phyloP scores from a whole-genome alignment of 2,113 vertebrate species.

The Trogon melanurus region DNA sequence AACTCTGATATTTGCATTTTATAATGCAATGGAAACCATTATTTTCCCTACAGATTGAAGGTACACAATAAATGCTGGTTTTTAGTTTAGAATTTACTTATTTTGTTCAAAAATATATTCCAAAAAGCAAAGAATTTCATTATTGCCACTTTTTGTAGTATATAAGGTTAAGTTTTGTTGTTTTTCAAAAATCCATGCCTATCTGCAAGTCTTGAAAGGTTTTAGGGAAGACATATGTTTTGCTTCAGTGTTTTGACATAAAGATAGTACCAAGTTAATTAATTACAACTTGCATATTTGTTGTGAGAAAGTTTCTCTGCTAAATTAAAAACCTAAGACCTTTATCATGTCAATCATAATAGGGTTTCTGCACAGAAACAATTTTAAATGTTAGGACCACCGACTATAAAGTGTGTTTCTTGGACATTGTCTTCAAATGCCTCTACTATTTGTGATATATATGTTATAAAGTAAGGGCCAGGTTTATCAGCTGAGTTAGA shows the following conservation, averaged over 20 bases:
- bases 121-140: neutral
- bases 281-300: slow-evolving; percentile 48
- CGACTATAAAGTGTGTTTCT: neutral
- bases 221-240: slow-evolving; percentile 40
- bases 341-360: slow-evolving; percentile 48
- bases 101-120: neutral
- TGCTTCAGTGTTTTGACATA: slow-evolving; percentile 51
- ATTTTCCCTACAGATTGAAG: neutral
- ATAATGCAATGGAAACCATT: neutral
- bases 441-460: neutral
- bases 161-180: neutral
- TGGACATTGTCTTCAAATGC: neutral
- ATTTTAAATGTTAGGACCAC: slow-evolving; percentile 6
- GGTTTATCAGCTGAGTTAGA: neutral
- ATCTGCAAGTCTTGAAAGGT: slow-evolving; percentile 1
- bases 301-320: slow-evolving; percentile 27
- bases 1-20: neutral
- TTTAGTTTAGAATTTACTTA: neutral
- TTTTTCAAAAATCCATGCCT: neutral
- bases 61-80: neutral
- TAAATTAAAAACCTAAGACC: slow-evolving; percentile 47
- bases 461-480: neutral
- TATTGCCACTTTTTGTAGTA: neutral
- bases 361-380: slow-evolving; percentile 1
- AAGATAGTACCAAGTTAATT: slow-evolving; percentile 45